Evolutionary conservation across 2,888 invertebrate genomes (phyloP).

Genomic region (Hemaris fuciformis): DNA sequence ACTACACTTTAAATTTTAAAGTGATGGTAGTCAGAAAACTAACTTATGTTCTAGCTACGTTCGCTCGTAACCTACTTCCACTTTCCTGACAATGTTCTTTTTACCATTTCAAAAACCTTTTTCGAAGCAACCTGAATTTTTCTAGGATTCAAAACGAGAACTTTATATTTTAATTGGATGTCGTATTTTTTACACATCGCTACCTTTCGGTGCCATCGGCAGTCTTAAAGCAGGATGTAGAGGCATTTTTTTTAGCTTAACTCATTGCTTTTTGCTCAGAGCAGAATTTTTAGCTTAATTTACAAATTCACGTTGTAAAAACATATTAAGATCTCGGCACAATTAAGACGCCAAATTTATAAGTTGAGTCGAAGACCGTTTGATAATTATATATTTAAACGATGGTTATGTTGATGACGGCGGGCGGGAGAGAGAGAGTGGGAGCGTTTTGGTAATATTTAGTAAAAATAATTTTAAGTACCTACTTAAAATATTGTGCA

Average conservation of each 20-base stretch:
- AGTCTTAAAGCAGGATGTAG: neutral
- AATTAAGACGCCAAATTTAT: constrained; percentile 22
- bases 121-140: too few species aligned
- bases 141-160: neutral
- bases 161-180: neutral
- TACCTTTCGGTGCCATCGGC: neutral
- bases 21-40: too few species aligned
- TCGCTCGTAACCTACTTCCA: too few species aligned
- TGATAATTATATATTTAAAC: constrained; percentile 32
- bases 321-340: neutral
- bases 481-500: too few species aligned
- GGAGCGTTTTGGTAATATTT: neutral
- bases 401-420: constrained; percentile 19
- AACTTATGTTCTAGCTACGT: too few species aligned
- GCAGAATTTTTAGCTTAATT: neutral
- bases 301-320: neutral
- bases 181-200: too few species aligned
- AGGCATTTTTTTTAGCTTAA: neutral
- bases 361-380: constrained; percentile 34
- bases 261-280: neutral
- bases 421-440: constrained; percentile 22
- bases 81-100: too few species aligned
- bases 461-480: too few species aligned
- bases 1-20: too few species aligned
- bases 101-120: too few species aligned